phyloP scores from a whole-genome alignment of 30 jellyfish, hydroid and myxozoan genomes.

The Phacellophora camtschatica region DNA sequence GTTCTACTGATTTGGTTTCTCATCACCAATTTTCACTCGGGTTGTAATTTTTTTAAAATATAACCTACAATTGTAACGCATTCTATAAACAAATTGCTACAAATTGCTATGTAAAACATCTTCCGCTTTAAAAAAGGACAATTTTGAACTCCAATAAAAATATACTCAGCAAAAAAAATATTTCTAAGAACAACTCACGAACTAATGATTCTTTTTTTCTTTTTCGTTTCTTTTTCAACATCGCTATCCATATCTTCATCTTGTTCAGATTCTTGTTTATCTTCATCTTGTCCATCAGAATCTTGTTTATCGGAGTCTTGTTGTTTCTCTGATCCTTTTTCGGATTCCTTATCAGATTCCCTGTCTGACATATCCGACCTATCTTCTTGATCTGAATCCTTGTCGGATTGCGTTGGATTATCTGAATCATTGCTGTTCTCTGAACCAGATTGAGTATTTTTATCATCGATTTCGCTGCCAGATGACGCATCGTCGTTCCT shows the following conservation, averaged over 20 bases:
- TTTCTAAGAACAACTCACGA: conserved; percentile 23
- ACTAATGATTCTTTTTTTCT: conserved; percentile 48
- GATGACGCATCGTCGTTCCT: conserved; percentile 1
- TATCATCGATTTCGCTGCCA: conserved; percentile 3
- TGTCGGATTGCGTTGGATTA: background rate
- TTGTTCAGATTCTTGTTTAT: background rate
- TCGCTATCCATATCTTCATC: conserved; percentile 20
- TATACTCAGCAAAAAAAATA: background rate
- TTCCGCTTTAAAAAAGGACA: too few relatives aligned
- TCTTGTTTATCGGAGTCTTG: background rate
- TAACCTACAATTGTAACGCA: too few relatives aligned
- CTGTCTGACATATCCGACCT: too few relatives aligned
- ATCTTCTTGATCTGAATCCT: background rate
- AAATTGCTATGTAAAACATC: too few relatives aligned
- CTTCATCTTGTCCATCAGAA: background rate
- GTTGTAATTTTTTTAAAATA: too few relatives aligned
- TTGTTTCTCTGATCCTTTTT: background rate
- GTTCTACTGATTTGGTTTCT: too few relatives aligned
- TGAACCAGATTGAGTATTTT: background rate
- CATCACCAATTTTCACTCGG: too few relatives aligned
- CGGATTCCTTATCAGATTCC: background rate
- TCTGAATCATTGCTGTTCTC: conserved; percentile 11
- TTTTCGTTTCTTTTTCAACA: conserved; percentile 15
- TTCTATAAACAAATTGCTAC: too few relatives aligned
- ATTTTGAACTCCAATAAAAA: background rate